These are phyloP conservation scores for Pseudonaja textilis DNA, from an alignment of 2,113 vertebrate genomes.

Conservation along the genomic window DNA sequence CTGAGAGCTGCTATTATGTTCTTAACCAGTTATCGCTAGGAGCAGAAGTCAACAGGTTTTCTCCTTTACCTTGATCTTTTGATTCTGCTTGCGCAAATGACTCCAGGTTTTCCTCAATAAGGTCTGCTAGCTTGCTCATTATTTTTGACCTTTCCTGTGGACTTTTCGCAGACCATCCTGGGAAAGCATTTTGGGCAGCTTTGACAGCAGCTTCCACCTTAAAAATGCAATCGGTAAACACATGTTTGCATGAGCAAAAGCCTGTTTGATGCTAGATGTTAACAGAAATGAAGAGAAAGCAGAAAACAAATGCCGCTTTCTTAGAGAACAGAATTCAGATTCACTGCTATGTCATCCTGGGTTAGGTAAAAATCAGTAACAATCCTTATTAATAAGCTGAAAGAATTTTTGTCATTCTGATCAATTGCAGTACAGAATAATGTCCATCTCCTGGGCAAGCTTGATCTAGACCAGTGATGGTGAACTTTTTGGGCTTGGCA, in stretches of 20 bases:
- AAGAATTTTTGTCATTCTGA: neutral
- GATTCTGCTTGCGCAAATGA: slow-evolving; percentile 90
- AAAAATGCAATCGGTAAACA: neutral
- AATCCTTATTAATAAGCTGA: neutral
- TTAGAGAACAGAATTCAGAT: neutral
- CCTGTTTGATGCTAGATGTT: neutral
- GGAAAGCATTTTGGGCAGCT: slow-evolving; percentile 88
- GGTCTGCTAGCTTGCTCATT: slow-evolving; percentile 84
- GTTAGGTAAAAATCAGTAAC: neutral
- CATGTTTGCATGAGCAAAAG: neutral
- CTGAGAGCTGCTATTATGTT: neutral
- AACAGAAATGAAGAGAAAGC: neutral
- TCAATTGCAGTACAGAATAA: neutral
- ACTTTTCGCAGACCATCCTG: slow-evolving; percentile 81
- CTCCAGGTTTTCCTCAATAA: slow-evolving; percentile 85
- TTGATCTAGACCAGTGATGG: neutral
- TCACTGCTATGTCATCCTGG: neutral
- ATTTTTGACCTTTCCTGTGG: slow-evolving; percentile 79
- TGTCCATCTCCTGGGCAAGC: neutral
- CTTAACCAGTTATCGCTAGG: neutral
- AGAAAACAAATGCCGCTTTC: neutral
- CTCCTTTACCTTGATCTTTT: slow-evolving; percentile 87
- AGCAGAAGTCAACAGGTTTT: neutral
- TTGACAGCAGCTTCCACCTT: slow-evolving; percentile 88
- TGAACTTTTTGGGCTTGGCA: accelerated